Conservation (phyloP, 2,797 vertebrate species). For the Rhinichthys osculus region DNA sequence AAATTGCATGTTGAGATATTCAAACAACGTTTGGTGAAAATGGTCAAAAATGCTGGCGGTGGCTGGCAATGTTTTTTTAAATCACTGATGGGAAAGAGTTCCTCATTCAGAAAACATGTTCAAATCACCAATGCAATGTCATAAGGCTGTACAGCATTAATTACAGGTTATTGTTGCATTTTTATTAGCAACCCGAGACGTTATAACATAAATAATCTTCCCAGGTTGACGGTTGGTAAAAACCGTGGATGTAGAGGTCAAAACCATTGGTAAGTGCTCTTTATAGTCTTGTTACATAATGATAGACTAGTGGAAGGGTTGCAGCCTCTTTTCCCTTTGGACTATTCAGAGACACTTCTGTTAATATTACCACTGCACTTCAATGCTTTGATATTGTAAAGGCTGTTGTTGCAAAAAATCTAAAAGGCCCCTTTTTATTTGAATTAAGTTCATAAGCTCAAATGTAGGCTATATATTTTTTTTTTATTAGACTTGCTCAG, state of each 20-base stretch:
- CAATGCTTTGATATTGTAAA: not conserved
- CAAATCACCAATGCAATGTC: not conserved
- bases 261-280: slow-evolving; percentile 77
- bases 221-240: slow-evolving; percentile 82
- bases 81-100: not conserved
- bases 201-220: slow-evolving; percentile 50
- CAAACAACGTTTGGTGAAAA: not conserved
- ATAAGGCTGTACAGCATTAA: not conserved
- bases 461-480: not conserved
- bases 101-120: slow-evolving; percentile 1
- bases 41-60: not conserved
- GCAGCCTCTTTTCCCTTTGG: not conserved
- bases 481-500: not conserved
- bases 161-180: not conserved
- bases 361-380: not conserved
- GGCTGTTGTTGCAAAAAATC: not conserved
- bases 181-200: not conserved
- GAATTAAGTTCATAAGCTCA: not conserved
- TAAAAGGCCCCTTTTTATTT: not conserved
- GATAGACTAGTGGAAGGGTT: not conserved
- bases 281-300: not conserved
- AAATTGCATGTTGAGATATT: not conserved
- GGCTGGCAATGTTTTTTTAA: too few species aligned
- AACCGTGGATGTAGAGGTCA: slow-evolving; percentile 81
- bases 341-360: not conserved